Base-by-base conservation (phyloP, 2,113 vertebrate genomes). In the Empidonax traillii region DNA sequence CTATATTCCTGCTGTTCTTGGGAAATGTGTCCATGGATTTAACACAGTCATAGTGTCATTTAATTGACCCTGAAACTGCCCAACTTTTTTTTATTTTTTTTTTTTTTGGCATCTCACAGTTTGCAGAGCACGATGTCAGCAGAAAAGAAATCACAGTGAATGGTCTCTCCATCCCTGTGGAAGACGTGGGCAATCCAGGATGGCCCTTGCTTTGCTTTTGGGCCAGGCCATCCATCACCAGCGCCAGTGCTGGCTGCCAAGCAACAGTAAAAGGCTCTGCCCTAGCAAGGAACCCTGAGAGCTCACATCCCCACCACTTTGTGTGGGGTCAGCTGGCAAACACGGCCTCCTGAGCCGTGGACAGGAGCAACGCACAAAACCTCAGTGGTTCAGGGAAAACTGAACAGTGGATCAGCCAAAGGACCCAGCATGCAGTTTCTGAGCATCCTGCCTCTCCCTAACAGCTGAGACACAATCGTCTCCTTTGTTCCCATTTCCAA, bases 401-500 rank as follows among this genome's bases (percentile, higher is more conserved):
- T 68, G 55, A 35, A 35, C 58, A 58, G 33, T 3, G 14, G 28
- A n/a, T 80, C 16, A 44, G 71, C 23, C 79, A 75, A 74, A 44
- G 56, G 9, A 39, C 39, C 46, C 5, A 3, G 69, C n/a, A 66
- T 0, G 3, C 24, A 72, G 31, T 43, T 72, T 55, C 58, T 31
- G 49, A 80, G 35, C 28, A 37, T 37, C 44, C 58, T 0, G 0
- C n/a, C 0, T 0, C 47, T 72, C 20, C 67, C 63, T 22, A 30
- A 35, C 44, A 80, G 33, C 67, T 3, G 1, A 63, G 49, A 41
- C 33, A 89, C 53, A 89, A 73, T 3, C 53, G 9, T 9, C 24
- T 68, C 28, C 47, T 79, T 79, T 71, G 30, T 53, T 67, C 39
- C n/a, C 28, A 43, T 61, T 80, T 67, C 68, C 39, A 76, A 80